Base-by-base conservation (phyloP, 2,113 vertebrate genomes). In the Coracopsis vasa region DNA sequence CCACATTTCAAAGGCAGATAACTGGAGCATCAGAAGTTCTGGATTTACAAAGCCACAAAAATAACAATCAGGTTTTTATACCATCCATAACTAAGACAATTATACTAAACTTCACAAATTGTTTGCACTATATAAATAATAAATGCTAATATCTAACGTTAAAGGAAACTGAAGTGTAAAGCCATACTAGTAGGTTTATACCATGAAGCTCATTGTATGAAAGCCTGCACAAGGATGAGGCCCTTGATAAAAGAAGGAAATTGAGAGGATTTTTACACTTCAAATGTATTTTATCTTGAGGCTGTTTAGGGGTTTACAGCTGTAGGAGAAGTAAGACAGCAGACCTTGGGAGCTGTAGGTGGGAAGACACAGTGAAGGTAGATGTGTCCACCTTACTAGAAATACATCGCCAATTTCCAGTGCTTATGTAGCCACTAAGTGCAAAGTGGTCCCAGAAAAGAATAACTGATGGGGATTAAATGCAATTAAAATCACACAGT, bases 51-150 rank as follows among this genome's bases (percentile, higher is more conserved):
- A 78, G 54, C 33, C 51, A 72, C 56, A 85, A 74, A 95, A 82
- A 62, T 31, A 90, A 73, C 42, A 20, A 73, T 53, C 21, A 35
- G 13, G 45, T 11, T 37, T 74, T 91, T 86, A 27, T 66, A 45
- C 27, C 7, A 77, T 54, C 74, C 51, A 9, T 80, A 79, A 79
- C 83, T 64, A 88, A 90, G 53, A 45, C 8, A 82, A 35, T 79
- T 61, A 47, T 19, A 41, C 44, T 16, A 48, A 54, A 41, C 9
- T 44, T 28, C 45, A 28, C 16, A 37, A 9, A 7, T 19, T 79
- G 60, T 80, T 94, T 89, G 65, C 51, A 41, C 31, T 64, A 16
- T 39, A 67, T 91, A 78, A 94, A 79, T 80, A 86, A 90, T 71
- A 92, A 85, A 89, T 79, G 73, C 48, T 85, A 90, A 90, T 82